Base-by-base conservation (phyloP, 2,888 invertebrate genomes). In the Salpingus planirostris region DNA sequence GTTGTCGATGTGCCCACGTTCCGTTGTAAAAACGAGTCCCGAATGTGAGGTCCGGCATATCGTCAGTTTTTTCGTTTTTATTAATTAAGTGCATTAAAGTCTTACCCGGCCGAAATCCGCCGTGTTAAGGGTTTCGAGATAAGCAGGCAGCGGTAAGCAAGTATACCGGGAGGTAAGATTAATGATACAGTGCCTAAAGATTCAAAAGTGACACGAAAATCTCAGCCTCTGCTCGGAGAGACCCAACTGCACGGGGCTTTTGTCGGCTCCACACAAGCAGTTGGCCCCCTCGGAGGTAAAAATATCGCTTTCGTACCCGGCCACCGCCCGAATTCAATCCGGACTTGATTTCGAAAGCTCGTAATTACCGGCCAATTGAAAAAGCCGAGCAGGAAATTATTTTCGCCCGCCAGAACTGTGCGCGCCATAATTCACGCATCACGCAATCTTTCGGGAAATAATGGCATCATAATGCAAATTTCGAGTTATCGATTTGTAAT, bases 161-260 rank as follows among this genome's bases (percentile, higher is more conserved):
- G 50, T 46, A 18, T 18, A 44, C 48, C 43, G 47, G 50, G 50
- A 55, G 51, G 33, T 40, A 64, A 63, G 65, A 65, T 65, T 65
- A 65, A 65, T 65, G 65, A 65, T 64, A 53, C 57, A 52, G 52
- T 50, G 58, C 53, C 55, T 60, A 56, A 60, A 61, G 62, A 63
- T 65, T 64, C 62, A 62, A 65, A 65, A 64, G 64, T 64, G 65
- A 65, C 65, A 65, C 55, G 65, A 62, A 65, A 65, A 65, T 65
- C 64, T 65, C 60, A 53, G 61, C 56, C 60, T 59, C 55, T 58
- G 58, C 57, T 55, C 55, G 54, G 54, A 18, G 18, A 18, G 18
- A 18, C 18, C 8, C 5, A 55, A 57, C 59, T 54, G 56, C 55
- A 55, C 55, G 44, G 49, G 47, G 50, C 60, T 60, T 60, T 60